Evolutionary conservation across 2,888 invertebrate species (phyloP), one percentile per base, ranked within the genome.

Genomic region (Elgonia sp.): DNA sequence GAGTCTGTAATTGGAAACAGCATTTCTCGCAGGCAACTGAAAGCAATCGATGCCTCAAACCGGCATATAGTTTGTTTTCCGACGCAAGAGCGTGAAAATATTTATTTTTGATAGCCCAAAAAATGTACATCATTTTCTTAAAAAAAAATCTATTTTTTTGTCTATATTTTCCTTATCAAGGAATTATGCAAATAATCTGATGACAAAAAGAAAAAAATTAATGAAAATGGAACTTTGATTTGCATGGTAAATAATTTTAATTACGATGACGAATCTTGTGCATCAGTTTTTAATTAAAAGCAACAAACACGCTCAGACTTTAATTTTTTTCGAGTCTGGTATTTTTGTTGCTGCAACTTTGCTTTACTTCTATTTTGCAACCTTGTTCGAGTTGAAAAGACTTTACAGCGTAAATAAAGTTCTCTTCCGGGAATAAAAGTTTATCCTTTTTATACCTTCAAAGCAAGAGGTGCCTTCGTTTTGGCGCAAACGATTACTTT

Each of bases 211-310:
- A n/a, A n/a, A n/a, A n/a, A n/a, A n/a, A n/a, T n/a, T n/a, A n/a
- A n/a, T n/a, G 42, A 42, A 42, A 42, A 42, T 9, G 10, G 42
- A 7, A 9, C 10, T 62, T 60, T 46, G 1, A 46, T 46, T 76
- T 50, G 5, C 37, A n/a, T 40, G 40, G 53, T 77, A 55, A 67
- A 53, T 60, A 60, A 70, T 50, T 62, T 70, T 70, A 80, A 80
- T 80, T 80, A 80, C 50, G 62, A n/a, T 39, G 12, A 50, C 80
- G 57, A 46, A 53, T 70, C 50, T 69, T 37, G 79, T 53, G 18
- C 70, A 83, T 83, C 76, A 69, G 69, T 76, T 76, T 65, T 63
- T 84, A 84, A 84, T 84, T 79, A 84, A 85, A 80, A 1, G 42
- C 55, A 14, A 55, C 62, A 53, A n/a, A 12, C 29, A 55, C 40